Percentiles rank a stretch among this genome's conserved stretches.
phyloP scores from a whole-genome alignment of 2,888 invertebrate genomes.

The Leucoma salicis region DNA sequence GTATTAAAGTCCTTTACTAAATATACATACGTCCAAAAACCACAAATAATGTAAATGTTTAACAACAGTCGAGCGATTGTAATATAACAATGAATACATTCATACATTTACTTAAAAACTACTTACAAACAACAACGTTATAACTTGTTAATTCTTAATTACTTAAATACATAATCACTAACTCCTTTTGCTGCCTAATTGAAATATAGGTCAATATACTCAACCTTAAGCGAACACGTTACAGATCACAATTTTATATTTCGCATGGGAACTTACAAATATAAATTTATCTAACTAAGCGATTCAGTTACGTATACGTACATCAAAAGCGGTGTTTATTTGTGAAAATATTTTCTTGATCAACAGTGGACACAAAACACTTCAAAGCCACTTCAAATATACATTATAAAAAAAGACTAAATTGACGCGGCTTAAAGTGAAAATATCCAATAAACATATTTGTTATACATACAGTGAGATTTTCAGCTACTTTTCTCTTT shows the following conservation, averaged over 20 bases:
- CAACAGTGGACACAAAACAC: no score
- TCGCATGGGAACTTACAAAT: slow-evolving; percentile 21
- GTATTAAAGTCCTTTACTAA: no score
- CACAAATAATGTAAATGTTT: no score
- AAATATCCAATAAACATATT: no score
- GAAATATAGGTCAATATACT: slow-evolving; percentile 6
- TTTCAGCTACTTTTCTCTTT: no score
- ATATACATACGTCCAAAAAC: no score
- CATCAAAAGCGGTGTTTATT: slow-evolving; percentile 24
- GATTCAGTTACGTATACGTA: slow-evolving; percentile 22
- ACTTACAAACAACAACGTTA: slow-evolving; percentile 10
- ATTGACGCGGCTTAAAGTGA: no score
- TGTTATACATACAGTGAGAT: no score
- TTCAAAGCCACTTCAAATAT: no score
- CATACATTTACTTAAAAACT: slow-evolving; percentile 11
- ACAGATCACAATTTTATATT: slow-evolving; percentile 19
- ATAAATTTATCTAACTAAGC: slow-evolving; percentile 30
- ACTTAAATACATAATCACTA: slow-evolving; percentile 29
- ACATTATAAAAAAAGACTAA: no score
- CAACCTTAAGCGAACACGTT: slow-evolving; percentile 13
- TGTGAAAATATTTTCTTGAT: neutral
- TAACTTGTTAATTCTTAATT: slow-evolving; percentile 14
- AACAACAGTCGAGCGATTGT: slow-evolving; percentile 17
- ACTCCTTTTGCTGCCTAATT: slow-evolving; percentile 27
- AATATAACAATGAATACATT: slow-evolving; percentile 18